These are phyloP conservation scores for Chironomus tepperi DNA, from an alignment of 1,140 invertebrate species.

Conservation along the genomic window DNA sequence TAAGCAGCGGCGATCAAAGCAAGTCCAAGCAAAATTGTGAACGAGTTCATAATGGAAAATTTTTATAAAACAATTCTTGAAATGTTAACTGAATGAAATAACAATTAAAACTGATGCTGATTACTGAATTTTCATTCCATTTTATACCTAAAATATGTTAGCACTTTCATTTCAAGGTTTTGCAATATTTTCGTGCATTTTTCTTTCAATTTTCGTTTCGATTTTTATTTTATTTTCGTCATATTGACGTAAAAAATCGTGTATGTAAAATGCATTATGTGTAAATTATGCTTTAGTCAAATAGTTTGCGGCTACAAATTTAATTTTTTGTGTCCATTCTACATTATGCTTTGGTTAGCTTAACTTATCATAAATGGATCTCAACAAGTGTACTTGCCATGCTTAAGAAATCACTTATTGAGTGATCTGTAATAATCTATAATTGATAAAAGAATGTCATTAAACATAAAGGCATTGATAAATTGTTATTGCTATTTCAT, in stretches of 20 bases:
- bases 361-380: too few relatives aligned
- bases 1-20: neutral
- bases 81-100: neutral
- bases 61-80: neutral
- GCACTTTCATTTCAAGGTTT: neutral
- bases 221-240: too few relatives aligned
- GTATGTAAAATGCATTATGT: too few relatives aligned
- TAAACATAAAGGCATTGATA: too few relatives aligned
- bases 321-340: neutral
- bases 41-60: neutral
- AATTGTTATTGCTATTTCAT: too few relatives aligned
- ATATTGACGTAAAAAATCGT: too few relatives aligned
- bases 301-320: neutral
- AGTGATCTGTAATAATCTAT: too few relatives aligned
- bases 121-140: neutral
- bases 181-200: neutral
- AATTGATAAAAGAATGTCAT: too few relatives aligned
- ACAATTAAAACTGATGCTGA: conserved; percentile 17
- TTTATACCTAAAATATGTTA: neutral
- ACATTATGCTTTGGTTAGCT: too few relatives aligned
- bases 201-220: neutral
- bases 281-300: neutral
- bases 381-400: too few relatives aligned
- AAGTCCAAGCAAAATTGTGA: neutral
- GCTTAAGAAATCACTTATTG: too few relatives aligned